Evolutionary conservation across 1,140 invertebrate species (phyloP), one percentile per base, ranked within the genome.

Genomic region (Drosophila micromelanica): DNA sequence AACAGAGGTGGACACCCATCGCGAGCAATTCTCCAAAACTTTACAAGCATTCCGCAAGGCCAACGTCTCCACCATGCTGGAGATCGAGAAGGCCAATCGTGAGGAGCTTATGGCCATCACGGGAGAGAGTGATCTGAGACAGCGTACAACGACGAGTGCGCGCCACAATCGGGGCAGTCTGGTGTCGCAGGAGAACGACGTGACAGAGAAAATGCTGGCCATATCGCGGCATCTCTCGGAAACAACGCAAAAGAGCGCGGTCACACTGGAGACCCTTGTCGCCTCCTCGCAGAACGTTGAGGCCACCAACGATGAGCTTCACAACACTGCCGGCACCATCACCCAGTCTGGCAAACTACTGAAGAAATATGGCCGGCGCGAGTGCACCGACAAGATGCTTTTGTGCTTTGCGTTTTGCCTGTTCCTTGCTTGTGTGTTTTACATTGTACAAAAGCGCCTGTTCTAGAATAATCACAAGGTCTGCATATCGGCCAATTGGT

Each of bases 361-460:
- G 38, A 97, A 96, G 17, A 99, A 99, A 93, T 99, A 99, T 93
- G 97, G 97, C 2, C 93, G 98, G 73, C 93, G 98, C 30, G 98
- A 99, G 93, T 96, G 98, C 56, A 99, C 98, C 0, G 98, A 99
- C 91, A 99, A 98, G 94, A 94, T 98, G 46, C 93, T 99, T 1
- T 95, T 99, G 70, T 95, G 97, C 67, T 95, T 99, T 84, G 97
- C 97, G 48, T 96, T 99, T 90, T 93, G 95, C 2, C 98, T 99
- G 93, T 99, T 99, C 92, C 94, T 98, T 65, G 96, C 96, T 7
- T 98, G 97, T 87, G 97, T 98, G 40, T 93, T 98, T 70, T 99
- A 98, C 89, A 97, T 99, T 84, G 93, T 98, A 43, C 96, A 98
- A 86, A 98, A 98, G 92, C 93, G 98, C 82, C 86, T 98, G 27